Evolutionary conservation across 2,888 invertebrate genomes (phyloP), one percentile per base, ranked within the genome.

Genomic region (Prosapia bicincta): DNA sequence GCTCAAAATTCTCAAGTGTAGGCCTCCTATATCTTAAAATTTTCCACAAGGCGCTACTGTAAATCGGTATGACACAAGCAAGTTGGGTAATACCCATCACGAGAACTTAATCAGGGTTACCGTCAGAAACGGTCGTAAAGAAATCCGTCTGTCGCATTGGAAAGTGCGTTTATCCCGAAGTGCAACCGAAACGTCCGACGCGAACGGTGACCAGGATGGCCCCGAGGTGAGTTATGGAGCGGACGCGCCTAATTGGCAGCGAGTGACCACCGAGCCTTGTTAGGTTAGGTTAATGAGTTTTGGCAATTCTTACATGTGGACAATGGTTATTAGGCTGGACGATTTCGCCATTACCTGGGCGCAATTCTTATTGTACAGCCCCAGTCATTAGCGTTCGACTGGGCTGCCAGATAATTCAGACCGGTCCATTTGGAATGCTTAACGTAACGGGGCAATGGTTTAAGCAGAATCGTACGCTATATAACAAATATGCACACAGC

Each of bases 181-280:
- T 5, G 20, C 54, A 20, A 20, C 20, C 20, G 54, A 54, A 54
- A 54, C n/a, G 20, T 20, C 54, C n/a, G 54, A 54, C 38, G 5
- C 5, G 13, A 54, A 54, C 54, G 54, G 54, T 54, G 54, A 20
- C 2, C n/a, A 9, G 54, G 54, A 20, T 20, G 20, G 9, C 6
- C 20, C n/a, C 20, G 54, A 20, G 5, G 54, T 54, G 54, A 54
- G 54, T 54, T 54, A 54, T 54, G 54, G 20, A 20, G 20, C 54
- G 54, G 20, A n/a, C 20, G 54, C 1, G 9, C 54, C 54, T 54
- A 54, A 54, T 54, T 54, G 54, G 54, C 54, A 54, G 10, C 20
- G 54, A 54, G 54, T 54, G 54, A 54, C 54, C 54, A 54, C 54
- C 54, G 54, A 54, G n/a, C 54, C 54, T 54, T 54, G 54, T 54